Percentiles rank a stretch among this genome's conserved stretches.
phyloP scores from a whole-genome alignment of 1,140 invertebrate species.

The Drosophila busckii region DNA sequence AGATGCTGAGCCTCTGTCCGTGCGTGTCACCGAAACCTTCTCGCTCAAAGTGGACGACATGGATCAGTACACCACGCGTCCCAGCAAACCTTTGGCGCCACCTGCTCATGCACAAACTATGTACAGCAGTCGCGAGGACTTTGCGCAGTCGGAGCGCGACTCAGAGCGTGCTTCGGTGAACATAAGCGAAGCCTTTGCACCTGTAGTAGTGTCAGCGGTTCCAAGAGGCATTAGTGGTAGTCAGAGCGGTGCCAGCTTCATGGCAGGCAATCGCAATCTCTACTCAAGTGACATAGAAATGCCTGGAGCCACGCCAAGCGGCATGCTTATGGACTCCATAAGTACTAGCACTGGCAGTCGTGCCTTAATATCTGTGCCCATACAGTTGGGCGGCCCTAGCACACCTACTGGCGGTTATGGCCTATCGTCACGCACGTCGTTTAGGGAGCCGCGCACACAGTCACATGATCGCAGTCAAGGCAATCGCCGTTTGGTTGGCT shows the following conservation, averaged over 20 bases:
- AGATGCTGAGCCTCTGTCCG: conserved; percentile 54
- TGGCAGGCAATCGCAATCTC: conserved; percentile 61
- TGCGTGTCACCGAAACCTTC: conserved; percentile 69
- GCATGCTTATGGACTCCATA: conserved; percentile 58
- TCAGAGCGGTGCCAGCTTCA: conserved; percentile 44
- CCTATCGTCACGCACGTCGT: too few relatives aligned
- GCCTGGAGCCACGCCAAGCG: conserved; percentile 17
- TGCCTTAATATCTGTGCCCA: conserved; percentile 63
- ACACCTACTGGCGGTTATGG: too few relatives aligned
- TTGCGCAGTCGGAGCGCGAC: conserved; percentile 49
- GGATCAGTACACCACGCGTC: conserved; percentile 65
- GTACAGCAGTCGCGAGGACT: conserved; percentile 71
- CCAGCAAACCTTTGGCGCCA: conserved; percentile 43
- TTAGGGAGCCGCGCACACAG: conserved; percentile 65
- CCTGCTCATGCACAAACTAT: conserved; percentile 45
- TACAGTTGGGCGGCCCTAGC: too few relatives aligned
- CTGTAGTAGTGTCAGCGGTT: conserved; percentile 53
- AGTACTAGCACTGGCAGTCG: conserved; percentile 45
- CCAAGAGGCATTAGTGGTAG: conserved; percentile 42
- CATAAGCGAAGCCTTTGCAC: conserved; percentile 62
- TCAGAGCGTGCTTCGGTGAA: conserved; percentile 52
- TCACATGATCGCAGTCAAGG: conserved; percentile 67
- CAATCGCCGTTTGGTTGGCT: conserved; percentile 45
- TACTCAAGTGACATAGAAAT: conserved; percentile 67
- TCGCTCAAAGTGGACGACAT: conserved; percentile 75